Percentiles rank a stretch among this genome's conserved stretches.
Evolutionary conservation across 2,888 invertebrate genomes (phyloP).

Genomic region (Aporophyla nigra): DNA sequence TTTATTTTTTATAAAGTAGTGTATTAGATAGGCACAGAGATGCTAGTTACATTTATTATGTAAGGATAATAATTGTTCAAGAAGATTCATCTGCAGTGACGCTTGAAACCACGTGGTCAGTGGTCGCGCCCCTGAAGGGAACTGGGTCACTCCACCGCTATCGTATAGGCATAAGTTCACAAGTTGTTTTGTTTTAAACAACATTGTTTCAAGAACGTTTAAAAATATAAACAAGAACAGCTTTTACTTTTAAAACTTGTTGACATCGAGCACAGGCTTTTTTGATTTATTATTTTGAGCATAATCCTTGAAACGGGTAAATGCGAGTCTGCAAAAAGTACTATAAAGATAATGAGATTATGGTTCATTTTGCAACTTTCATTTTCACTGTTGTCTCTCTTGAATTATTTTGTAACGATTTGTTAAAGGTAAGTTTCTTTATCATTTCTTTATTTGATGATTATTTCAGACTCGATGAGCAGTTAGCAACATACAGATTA

Average conservation of each 20-base stretch:
- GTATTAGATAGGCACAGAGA: not conserved
- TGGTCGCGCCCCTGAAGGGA: conserved; percentile 44
- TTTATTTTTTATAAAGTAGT: not conserved
- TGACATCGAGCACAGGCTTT: not conserved
- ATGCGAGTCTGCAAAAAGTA: not conserved
- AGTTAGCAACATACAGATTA: not conserved
- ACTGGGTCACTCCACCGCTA: conserved; percentile 46
- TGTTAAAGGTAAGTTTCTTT: not conserved
- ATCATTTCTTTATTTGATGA: no score
- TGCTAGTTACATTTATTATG: not conserved
- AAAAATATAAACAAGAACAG: not conserved
- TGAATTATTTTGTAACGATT: not conserved
- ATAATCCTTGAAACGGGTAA: not conserved
- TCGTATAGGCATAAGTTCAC: conserved; percentile 12
- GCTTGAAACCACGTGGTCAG: conserved; percentile 2
- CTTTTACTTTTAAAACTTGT: conserved; percentile 40
- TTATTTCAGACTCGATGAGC: not conserved
- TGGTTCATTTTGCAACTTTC: not conserved
- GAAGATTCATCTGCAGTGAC: not conserved
- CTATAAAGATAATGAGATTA: fast-evolving
- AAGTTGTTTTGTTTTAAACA: conserved; percentile 28
- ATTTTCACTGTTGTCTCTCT: not conserved
- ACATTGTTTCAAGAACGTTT: conserved; percentile 36
- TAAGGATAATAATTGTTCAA: not conserved
- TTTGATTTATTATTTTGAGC: not conserved